Evolutionary conservation across 2,113 vertebrate genomes (phyloP).

Genomic region (Theristicus caerulescens): DNA sequence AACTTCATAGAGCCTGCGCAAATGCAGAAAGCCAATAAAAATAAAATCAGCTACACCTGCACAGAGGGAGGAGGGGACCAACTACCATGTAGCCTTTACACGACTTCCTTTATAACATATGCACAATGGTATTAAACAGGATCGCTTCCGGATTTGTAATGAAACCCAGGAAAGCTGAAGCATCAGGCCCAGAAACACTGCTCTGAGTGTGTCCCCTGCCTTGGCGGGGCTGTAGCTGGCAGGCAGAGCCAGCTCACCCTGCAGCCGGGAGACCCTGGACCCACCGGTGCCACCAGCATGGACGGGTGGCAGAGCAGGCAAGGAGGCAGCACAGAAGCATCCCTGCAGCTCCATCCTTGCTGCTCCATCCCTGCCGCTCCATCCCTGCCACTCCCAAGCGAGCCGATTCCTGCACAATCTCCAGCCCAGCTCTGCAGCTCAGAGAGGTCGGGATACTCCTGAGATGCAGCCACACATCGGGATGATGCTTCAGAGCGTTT

Average conservation of each 20-base stretch:
- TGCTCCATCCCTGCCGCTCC: neutral
- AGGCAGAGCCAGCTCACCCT: neutral
- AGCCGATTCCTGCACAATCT: neutral
- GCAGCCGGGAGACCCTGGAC: accelerated
- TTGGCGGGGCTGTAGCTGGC: accelerated
- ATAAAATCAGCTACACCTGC: neutral
- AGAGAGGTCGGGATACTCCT: neutral
- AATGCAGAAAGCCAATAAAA: neutral
- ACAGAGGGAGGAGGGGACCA: accelerated
- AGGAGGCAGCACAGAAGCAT: neutral
- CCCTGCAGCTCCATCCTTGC: neutral
- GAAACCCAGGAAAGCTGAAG: neutral
- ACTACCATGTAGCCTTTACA: neutral
- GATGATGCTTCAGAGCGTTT: neutral
- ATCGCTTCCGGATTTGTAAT: neutral
- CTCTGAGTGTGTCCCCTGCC: accelerated
- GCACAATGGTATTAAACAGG: neutral
- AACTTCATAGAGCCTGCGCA: accelerated
- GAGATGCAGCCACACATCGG: neutral
- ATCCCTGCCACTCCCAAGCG: accelerated
- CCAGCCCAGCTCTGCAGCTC: neutral
- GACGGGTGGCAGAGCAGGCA: accelerated
- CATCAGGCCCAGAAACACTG: neutral
- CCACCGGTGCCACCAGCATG: neutral
- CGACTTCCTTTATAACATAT: accelerated